phyloP scores from a whole-genome alignment of 2,797 vertebrate species.

The Neosilurus hyrtlii region DNA sequence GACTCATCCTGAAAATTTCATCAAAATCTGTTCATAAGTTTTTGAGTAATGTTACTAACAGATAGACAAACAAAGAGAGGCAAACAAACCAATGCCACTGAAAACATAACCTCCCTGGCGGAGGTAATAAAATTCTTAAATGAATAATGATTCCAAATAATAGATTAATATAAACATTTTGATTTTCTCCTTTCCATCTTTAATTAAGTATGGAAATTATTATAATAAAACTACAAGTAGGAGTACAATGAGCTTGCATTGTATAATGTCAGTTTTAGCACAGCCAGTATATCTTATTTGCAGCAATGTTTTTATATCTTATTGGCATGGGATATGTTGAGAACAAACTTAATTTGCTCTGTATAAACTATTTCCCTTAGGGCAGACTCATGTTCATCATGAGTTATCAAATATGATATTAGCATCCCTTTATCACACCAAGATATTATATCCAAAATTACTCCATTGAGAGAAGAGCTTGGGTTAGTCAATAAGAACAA shows the following conservation, averaged over 20 bases:
- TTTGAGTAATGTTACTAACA: no score
- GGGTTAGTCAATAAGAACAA: not conserved
- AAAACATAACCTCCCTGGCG: no score
- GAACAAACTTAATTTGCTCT: not conserved
- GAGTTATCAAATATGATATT: not conserved
- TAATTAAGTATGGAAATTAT: not conserved
- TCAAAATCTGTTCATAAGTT: no score
- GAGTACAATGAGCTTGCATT: not conserved
- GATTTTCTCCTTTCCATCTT: not conserved
- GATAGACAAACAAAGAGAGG: no score
- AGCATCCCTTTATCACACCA: constrained; percentile 9
- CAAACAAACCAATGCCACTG: no score
- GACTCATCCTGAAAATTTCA: no score
- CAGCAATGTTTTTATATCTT: not conserved
- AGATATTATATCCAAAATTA: not conserved
- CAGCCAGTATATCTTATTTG: not conserved
- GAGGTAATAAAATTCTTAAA: no score
- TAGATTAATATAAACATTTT: not conserved
- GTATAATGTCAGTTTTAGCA: not conserved
- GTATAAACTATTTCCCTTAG: constrained; percentile 13
- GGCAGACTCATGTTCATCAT: not conserved
- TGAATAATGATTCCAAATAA: not conserved
- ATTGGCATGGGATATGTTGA: not conserved
- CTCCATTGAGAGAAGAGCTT: constrained; percentile 8
- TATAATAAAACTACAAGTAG: not conserved